Conservation (phyloP, 2,797 vertebrate species). For the Petrocephalus schoutedeni region DNA sequence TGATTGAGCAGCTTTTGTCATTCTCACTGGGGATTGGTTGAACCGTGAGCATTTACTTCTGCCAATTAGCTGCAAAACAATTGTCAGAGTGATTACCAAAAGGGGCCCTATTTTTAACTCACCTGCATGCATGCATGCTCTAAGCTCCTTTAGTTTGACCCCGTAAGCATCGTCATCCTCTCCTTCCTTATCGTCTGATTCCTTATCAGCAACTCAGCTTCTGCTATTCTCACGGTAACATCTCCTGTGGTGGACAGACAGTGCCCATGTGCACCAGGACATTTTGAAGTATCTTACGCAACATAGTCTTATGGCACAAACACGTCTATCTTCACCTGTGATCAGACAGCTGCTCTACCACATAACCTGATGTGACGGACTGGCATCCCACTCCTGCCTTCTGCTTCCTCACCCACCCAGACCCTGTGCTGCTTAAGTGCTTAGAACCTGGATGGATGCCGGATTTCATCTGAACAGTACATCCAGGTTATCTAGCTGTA, state of each 20-base stretch:
- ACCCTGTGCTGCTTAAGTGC: background rate
- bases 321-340: background rate
- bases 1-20: background rate
- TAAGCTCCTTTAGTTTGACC: background rate
- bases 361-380: background rate
- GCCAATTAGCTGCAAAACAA: background rate
- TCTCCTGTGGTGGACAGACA: background rate
- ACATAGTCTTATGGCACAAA: background rate
- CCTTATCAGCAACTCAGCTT: background rate
- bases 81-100: conserved; percentile 14
- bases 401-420: background rate
- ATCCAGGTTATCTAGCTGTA: background rate
- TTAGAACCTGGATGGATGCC: background rate
- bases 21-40: background rate
- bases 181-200: background rate
- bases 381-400: background rate
- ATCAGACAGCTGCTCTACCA: background rate
- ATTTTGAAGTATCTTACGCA: background rate
- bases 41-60: background rate
- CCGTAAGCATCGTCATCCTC: background rate
- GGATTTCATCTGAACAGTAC: background rate
- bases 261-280: background rate
- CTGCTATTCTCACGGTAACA: background rate
- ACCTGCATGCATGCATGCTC: background rate
- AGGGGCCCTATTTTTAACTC: conserved; percentile 17